Conservation (phyloP, 2,113 vertebrate genomes). For the Bubo bubo region DNA sequence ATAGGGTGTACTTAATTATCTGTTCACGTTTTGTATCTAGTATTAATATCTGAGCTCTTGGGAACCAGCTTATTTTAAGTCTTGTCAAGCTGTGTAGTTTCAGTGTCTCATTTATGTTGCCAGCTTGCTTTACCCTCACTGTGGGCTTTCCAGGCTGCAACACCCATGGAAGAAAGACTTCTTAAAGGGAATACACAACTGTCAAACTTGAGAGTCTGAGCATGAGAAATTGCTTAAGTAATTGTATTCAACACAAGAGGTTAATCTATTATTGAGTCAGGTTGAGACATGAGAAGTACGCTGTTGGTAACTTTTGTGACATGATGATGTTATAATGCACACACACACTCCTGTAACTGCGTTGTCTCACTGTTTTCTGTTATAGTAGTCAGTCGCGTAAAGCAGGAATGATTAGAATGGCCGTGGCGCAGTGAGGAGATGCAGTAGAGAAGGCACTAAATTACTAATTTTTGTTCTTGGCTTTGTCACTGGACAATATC, state of each 20-base stretch:
- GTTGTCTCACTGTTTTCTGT: not conserved
- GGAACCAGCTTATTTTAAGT: not conserved
- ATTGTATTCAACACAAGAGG: not conserved
- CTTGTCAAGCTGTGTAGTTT: not conserved
- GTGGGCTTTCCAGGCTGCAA: not conserved
- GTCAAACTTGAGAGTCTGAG: not conserved
- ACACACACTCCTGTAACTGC: fast-evolving
- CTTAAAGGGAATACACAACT: not conserved
- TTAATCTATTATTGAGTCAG: not conserved
- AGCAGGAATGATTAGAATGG: not conserved
- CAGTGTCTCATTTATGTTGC: not conserved
- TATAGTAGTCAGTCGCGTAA: not conserved
- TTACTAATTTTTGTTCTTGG: not conserved
- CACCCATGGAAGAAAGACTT: not conserved
- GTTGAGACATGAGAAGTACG: not conserved
- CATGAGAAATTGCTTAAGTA: not conserved
- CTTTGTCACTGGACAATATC: not conserved
- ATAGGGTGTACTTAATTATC: not conserved
- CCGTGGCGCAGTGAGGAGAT: not conserved
- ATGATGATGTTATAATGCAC: not conserved
- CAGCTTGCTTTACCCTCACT: not conserved
- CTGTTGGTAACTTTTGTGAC: not conserved
- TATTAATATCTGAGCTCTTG: not conserved
- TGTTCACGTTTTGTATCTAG: not conserved
- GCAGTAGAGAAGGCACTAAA: not conserved